Evolutionary conservation across 2,888 invertebrate species (phyloP).

Genomic region (Andrena camellia): DNA sequence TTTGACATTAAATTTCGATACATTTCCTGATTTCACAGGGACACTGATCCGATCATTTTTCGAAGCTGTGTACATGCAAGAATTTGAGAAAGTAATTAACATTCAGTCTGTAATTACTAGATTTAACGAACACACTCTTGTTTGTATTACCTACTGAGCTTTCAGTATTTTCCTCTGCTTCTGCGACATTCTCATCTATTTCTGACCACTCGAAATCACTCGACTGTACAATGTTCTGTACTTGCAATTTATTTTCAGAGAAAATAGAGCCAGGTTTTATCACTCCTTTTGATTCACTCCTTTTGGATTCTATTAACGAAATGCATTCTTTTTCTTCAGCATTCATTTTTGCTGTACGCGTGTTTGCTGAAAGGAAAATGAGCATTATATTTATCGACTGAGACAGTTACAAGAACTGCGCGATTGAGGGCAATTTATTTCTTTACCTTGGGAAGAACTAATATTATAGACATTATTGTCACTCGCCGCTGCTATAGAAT

Average conservation of each 20-base stretch:
- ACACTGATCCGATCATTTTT: conserved; percentile 17
- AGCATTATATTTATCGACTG: conserved; percentile 16
- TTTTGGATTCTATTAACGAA: conserved; percentile 2
- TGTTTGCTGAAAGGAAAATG: conserved; percentile 18
- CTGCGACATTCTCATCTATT: conserved; percentile 27
- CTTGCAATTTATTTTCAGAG: conserved; percentile 24
- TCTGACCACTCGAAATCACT: conserved; percentile 29
- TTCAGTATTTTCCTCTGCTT: conserved; percentile 30
- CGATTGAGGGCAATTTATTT: conserved; percentile 2
- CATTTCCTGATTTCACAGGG: conserved; percentile 57
- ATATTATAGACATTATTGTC: conserved; percentile 22
- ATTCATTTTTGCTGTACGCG: conserved; percentile 16
- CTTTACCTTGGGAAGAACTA: conserved; percentile 28
- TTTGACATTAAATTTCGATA: conserved; percentile 68
- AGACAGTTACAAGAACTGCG: background rate
- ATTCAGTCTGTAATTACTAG: background rate
- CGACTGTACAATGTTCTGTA: conserved; percentile 11
- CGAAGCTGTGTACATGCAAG: conserved; percentile 3
- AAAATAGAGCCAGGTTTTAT: conserved; percentile 26
- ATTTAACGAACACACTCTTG: background rate
- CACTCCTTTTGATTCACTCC: conserved; percentile 11
- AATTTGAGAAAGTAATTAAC: conserved; percentile 4
- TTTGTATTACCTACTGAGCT: conserved; percentile 30
- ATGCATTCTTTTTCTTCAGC: conserved; percentile 21
- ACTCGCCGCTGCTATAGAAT: conserved; percentile 18